These are phyloP conservation scores for Halocynthia roretzi DNA, from an alignment of 23 tunicate species.

Conservation along the genomic window DNA sequence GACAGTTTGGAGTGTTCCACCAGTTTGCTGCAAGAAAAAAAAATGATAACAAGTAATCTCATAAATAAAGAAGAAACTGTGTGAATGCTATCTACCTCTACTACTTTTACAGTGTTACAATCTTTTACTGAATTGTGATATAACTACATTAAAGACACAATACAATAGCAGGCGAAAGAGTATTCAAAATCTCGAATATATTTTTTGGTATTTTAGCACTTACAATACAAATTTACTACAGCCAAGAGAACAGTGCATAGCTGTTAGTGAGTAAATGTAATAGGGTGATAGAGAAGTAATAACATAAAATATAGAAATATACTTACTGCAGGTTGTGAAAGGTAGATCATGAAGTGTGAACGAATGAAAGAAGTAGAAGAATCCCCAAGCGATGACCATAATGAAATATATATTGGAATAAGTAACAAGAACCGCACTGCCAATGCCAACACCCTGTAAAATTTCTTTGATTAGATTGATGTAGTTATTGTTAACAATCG, in stretches of 20 bases:
- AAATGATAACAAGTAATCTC: neutral
- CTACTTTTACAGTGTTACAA: no score
- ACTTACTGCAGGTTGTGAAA: conserved; percentile 72
- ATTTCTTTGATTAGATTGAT: neutral
- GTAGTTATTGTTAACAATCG: no score
- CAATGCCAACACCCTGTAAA: conserved; percentile 28
- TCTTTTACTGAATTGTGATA: no score
- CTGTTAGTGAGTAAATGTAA: no score
- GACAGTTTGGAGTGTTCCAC: conserved; percentile 61
- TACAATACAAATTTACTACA: neutral
- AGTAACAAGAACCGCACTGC: conserved; percentile 20
- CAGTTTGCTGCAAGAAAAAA: conserved; percentile 49
- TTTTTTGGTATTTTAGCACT: neutral
- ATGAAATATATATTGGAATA: conserved; percentile 21
- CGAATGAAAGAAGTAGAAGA: conserved; percentile 44
- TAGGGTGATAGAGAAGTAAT: no score
- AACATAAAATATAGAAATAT: neutral
- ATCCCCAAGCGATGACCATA: conserved; percentile 32
- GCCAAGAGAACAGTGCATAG: no score
- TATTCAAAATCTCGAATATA: no score
- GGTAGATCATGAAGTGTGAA: conserved; percentile 26
- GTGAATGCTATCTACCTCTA: no score
- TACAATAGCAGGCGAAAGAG: no score
- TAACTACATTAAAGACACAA: no score
- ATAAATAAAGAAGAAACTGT: no score